Conservation (phyloP, 2,797 vertebrate genomes). For the Darevskia nairensis region DNA sequence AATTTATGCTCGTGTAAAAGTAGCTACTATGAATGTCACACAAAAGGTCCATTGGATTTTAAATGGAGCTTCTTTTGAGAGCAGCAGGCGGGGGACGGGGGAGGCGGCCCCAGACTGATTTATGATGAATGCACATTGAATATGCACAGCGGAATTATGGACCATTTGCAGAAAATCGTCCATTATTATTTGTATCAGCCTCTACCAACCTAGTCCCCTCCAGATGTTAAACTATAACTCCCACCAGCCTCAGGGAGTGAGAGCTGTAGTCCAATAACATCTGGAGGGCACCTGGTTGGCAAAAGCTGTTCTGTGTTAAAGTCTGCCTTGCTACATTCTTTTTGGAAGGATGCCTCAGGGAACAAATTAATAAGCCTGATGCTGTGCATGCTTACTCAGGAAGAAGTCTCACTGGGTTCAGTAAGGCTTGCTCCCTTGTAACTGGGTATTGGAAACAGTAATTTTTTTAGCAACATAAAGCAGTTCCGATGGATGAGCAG, state of each 20-base stretch:
- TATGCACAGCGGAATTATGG: neutral
- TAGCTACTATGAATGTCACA: conserved; percentile 23
- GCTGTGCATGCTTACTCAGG: neutral
- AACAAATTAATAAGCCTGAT: too few species aligned
- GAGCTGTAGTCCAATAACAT: too few species aligned
- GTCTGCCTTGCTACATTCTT: too few species aligned
- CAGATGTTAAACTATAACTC: too few species aligned
- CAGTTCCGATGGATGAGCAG: too few species aligned
- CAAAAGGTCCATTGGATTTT: neutral
- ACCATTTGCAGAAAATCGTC: conserved; percentile 3
- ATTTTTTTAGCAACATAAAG: neutral
- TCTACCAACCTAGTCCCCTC: too few species aligned
- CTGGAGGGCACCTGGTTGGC: too few species aligned
- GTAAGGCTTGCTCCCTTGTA: neutral
- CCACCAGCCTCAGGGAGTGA: too few species aligned
- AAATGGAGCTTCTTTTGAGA: neutral
- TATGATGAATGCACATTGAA: neutral
- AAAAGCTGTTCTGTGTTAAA: neutral
- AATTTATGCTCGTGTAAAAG: conserved; percentile 29
- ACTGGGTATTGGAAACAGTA: neutral
- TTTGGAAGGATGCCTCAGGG: neutral
- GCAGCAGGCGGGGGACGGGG: neutral
- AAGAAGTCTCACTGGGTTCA: neutral
- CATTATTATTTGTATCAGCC: neutral
- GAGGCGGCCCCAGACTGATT: too few species aligned